Evolutionary conservation across 92 coral and sea anemone species (phyloP), one percentile per base, ranked within the genome.

Genomic region (Blastomussa wellsi): DNA sequence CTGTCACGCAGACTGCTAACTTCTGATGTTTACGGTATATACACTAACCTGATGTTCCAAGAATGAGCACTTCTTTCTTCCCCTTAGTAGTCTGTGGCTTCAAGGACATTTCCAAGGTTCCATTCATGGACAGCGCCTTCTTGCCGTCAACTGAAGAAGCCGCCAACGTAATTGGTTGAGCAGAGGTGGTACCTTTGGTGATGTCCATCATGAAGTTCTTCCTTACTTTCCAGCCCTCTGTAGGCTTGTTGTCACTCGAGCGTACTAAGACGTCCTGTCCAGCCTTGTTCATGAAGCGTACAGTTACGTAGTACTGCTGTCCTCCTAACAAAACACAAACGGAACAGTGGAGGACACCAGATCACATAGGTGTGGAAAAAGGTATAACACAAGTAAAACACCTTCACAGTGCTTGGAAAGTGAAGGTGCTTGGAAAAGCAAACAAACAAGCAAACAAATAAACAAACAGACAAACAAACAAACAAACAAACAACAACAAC

Each of bases 131-230:
- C 52, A 94, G 72, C 0, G 83, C 83, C 8, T 77, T 29, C 2
- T 92, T 91, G 49, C 84, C 72, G 37, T 88, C 82, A 3, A 72
- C 86, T 67, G 82, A 84, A 4, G 70, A 24, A 1, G 89, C 98
- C 13, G 78, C 74, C 38, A 92, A 79, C 26, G 82, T 86, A 33
- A 96, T 65, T 1, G 98, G 91, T 48, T 62, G 82, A n/a, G 89
- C 88, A 44, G 88, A 86, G 17, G 84, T 73, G 51, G 94, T 89
- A 70, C 95, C 94, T 84, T 92, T 92, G 37, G 89, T 90, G 49
- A 96, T 84, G 13, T 33, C 73, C 89, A 95, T 90, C 89, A 89
- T 87, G 36, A 78, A 86, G 48, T 83, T 83, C 42, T 92, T 88
- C 82, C 91, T 96, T 22, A 96, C 91, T 28, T 69, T 69, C 92